These are phyloP conservation scores for Equus przewalskii DNA, from an alignment of 2,113 vertebrate genomes.

Conservation along the genomic window DNA sequence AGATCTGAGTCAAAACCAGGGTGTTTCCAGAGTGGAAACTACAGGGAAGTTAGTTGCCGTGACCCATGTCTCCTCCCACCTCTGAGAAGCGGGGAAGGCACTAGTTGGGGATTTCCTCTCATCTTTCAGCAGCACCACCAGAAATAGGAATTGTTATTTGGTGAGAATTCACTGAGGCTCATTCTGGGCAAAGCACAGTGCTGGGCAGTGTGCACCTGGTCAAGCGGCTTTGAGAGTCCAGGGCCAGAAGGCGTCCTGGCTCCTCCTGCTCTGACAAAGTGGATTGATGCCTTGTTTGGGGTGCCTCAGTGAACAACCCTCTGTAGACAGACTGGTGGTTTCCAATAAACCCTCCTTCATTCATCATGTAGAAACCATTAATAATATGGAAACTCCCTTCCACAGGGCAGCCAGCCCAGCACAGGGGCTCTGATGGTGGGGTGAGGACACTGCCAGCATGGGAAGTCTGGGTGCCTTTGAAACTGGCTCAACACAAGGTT, in stretches of 20 bases:
- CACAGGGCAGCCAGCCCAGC: neutral
- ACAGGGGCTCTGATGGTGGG: neutral
- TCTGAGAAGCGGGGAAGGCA: neutral
- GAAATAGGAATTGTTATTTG: neutral
- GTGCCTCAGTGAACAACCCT: neutral
- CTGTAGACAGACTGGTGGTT: neutral
- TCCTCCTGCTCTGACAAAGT: neutral
- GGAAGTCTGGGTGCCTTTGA: neutral
- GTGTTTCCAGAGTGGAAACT: constrained; percentile 18
- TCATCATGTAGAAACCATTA: neutral
- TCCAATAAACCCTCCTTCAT: neutral
- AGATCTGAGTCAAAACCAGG: neutral
- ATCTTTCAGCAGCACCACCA: neutral
- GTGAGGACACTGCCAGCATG: neutral
- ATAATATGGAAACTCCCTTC: neutral
- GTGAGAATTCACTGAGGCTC: neutral
- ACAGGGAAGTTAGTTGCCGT: neutral
- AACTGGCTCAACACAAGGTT: no score
- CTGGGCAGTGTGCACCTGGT: neutral
- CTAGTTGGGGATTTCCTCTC: neutral
- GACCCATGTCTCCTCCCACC: neutral
- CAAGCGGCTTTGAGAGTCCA: neutral
- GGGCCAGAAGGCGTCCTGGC: accelerated
- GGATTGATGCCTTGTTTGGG: neutral
- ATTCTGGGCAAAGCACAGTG: neutral